Conservation (phyloP, 1,140 invertebrate species). For the Nomia melanderi region DNA sequence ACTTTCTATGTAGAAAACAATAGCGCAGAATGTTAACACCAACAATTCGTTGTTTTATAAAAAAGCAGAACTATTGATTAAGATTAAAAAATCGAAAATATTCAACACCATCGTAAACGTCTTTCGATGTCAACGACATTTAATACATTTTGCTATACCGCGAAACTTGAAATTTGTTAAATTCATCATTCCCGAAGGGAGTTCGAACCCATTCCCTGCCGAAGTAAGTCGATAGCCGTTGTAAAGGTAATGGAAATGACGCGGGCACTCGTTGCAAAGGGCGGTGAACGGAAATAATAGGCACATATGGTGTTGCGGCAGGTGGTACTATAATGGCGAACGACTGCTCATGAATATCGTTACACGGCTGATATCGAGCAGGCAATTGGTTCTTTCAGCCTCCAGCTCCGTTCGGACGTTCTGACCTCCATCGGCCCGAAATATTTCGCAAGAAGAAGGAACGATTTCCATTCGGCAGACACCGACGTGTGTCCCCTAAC, state of each 20-base stretch:
- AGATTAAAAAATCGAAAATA: too few relatives aligned
- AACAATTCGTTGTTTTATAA: too few relatives aligned
- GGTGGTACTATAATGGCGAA: conserved; percentile 51
- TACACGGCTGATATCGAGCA: conserved; percentile 26
- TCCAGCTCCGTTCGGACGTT: neutral
- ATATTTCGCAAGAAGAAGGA: conserved; percentile 12
- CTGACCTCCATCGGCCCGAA: neutral
- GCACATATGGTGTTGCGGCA: conserved; percentile 57
- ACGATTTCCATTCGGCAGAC: neutral
- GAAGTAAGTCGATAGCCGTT: too few relatives aligned
- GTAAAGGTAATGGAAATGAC: conserved; percentile 11
- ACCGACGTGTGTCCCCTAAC: neutral
- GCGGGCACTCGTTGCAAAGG: conserved; percentile 7
- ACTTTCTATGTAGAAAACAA: too few relatives aligned
- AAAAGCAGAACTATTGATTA: too few relatives aligned
- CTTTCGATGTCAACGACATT: too few relatives aligned
- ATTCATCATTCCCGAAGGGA: too few relatives aligned
- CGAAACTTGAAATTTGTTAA: too few relatives aligned
- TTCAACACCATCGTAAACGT: too few relatives aligned
- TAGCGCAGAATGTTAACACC: too few relatives aligned
- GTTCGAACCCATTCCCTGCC: too few relatives aligned
- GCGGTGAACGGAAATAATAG: conserved; percentile 53
- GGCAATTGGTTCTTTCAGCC: conserved; percentile 37
- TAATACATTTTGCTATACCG: too few relatives aligned
- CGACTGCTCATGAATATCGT: conserved; percentile 55